Evolutionary conservation across 1,140 invertebrate species (phyloP).

Genomic region (Euwallacea similis): DNA sequence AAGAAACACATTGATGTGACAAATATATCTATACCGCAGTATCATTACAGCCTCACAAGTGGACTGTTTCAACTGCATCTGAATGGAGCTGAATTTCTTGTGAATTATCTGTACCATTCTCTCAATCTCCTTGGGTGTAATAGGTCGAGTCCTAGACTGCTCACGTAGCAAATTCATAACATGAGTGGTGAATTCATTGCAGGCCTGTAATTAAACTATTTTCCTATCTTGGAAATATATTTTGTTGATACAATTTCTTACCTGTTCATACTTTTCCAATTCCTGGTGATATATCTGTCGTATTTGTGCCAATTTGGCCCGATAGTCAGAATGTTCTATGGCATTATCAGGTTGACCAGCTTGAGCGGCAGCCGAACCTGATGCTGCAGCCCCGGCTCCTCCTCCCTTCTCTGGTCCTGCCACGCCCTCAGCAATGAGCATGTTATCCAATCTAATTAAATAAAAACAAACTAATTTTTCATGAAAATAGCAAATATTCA

Average conservation of each 20-base stretch:
- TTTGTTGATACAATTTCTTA: not conserved
- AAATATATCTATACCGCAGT: constrained; percentile 60
- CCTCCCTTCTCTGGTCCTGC: constrained; percentile 97
- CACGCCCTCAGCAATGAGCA: constrained; percentile 99
- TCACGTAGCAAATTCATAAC: constrained; percentile 98
- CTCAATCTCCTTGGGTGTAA: constrained; percentile 95
- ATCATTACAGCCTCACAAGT: constrained; percentile 99
- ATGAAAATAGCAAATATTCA: too few species aligned
- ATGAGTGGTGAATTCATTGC: constrained; percentile 99
- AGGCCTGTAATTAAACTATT: constrained; percentile 69
- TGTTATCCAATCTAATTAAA: constrained; percentile 80
- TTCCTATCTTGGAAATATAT: not conserved
- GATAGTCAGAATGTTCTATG: constrained; percentile 99
- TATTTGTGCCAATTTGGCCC: constrained; percentile 98
- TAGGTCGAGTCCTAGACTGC: constrained; percentile 95
- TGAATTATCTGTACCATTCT: constrained; percentile 99
- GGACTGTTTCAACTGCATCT: constrained; percentile 99
- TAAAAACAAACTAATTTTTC: not conserved
- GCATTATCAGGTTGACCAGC: constrained; percentile 86
- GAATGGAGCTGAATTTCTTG: constrained; percentile 99
- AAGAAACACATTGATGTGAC: not conserved
- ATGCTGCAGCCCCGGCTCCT: constrained; percentile 86
- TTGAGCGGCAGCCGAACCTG: constrained; percentile 84
- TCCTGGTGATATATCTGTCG: constrained; percentile 99
- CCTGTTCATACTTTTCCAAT: constrained; percentile 89